Evolutionary conservation across 2,797 vertebrate genomes (phyloP), one percentile per base, ranked within the genome.

Genomic region (Cirrhinus molitorella): DNA sequence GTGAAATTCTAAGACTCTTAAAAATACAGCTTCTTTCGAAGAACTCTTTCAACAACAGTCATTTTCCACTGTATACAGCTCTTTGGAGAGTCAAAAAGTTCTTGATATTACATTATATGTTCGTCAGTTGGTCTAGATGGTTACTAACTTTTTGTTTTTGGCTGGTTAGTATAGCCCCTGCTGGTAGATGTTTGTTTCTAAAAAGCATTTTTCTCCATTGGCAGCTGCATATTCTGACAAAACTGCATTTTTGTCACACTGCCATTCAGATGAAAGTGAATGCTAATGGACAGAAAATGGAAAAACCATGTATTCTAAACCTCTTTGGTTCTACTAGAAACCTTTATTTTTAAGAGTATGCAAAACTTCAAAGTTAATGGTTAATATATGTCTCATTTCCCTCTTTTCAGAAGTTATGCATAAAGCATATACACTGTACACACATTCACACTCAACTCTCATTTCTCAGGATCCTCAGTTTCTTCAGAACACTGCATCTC

Each of bases 401-500:
- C n/a, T 57, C 40, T 19, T 74, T 34, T 73, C 25, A 10, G 40
- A 4, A 72, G 12, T 34, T 65, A 25, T 16, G 21, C 40, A 81
- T 23, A 13, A 73, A 63, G 8, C 28, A 17, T 68, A 45, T 23
- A 70, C 37, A 9, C 49, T 49, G 8, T 31, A 76, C 71, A 34
- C 31, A n/a, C 19, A 16, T 43, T 75, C 16, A 76, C 47, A 68
- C 61, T 43, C 47, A 83, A 61, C 55, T 65, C 73, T 82, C 71
- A 86, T 49, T 43, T 25, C 6, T 80, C 49, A 65, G 55, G 51
- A 28, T 81, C 57, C 17, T 80, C 31, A 4, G 77, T 23, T 45
- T 85, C 80, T 70, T 71, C 73, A 59, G 45, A 61, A 43, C 40
- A 37, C 68, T 49, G 79, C 5, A 76, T 12, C 23, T 88, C 85